phyloP scores from a whole-genome alignment of 2,797 vertebrate genomes.

The Halcyon chelicuti region DNA sequence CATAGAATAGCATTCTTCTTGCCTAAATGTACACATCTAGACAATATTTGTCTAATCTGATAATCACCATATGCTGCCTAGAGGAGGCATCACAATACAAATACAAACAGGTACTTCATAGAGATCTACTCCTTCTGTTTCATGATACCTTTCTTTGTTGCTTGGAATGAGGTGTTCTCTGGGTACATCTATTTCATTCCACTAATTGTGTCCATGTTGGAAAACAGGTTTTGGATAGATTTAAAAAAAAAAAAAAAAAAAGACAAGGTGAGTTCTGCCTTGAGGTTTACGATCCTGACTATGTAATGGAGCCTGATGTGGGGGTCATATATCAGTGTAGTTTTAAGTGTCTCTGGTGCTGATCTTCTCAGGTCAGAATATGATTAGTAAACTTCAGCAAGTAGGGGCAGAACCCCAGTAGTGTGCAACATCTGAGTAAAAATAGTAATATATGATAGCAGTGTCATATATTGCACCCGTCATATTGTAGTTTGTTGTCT shows the following conservation, averaged over 20 bases:
- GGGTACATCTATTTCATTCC: neutral
- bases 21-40: neutral
- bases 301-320: neutral
- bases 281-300: neutral
- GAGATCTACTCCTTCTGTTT: neutral
- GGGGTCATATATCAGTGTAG: neutral
- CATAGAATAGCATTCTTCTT: neutral
- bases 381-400: neutral
- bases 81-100: neutral
- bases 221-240: neutral
- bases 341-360: neutral
- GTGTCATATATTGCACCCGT: neutral
- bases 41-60: neutral
- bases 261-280: neutral
- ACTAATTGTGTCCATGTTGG: neutral
- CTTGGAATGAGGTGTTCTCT: neutral
- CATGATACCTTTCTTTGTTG: neutral
- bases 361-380: neutral
- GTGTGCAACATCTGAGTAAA: neutral
- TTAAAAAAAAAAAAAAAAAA: neutral
- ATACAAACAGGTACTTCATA: neutral
- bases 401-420: neutral
- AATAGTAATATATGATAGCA: neutral
- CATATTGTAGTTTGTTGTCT: neutral
- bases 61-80: neutral